phyloP scores from a whole-genome alignment of 2,888 invertebrate species.

The Epistrophe grossulariae region DNA sequence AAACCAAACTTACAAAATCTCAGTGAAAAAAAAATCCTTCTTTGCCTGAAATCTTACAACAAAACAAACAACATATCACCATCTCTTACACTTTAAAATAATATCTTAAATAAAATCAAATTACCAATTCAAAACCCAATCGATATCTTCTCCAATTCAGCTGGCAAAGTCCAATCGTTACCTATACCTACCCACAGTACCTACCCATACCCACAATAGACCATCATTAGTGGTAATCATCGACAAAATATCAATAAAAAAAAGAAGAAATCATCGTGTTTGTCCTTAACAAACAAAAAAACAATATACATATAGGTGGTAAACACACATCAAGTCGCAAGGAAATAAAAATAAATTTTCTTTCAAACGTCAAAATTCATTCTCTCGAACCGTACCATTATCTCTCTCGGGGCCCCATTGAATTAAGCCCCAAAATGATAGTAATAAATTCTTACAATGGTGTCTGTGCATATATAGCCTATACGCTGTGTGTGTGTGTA shows the following conservation, averaged over 20 bases:
- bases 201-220: constrained; percentile 14
- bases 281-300: constrained; percentile 36
- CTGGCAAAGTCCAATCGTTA: background rate
- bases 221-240: constrained; percentile 71
- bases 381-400: constrained; percentile 4
- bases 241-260: constrained; percentile 25
- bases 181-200: background rate
- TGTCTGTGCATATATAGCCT: constrained; percentile 23
- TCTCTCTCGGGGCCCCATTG: constrained; percentile 17
- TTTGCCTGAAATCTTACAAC: background rate
- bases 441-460: constrained; percentile 55
- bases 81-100: constrained; percentile 12
- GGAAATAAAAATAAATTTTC: constrained; percentile 62
- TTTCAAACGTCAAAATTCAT: constrained; percentile 51
- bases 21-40: too few species aligned
- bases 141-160: constrained; percentile 23
- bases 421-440: constrained; percentile 47
- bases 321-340: constrained; percentile 6
- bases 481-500: background rate
- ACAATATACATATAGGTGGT: background rate
- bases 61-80: background rate
- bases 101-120: constrained; percentile 48
- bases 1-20: background rate
- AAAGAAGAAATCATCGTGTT: constrained; percentile 29
- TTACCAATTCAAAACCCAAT: constrained; percentile 34